These are phyloP conservation scores for Capitulum mitella DNA, from an alignment of 2,888 invertebrate genomes.

Conservation along the genomic window DNA sequence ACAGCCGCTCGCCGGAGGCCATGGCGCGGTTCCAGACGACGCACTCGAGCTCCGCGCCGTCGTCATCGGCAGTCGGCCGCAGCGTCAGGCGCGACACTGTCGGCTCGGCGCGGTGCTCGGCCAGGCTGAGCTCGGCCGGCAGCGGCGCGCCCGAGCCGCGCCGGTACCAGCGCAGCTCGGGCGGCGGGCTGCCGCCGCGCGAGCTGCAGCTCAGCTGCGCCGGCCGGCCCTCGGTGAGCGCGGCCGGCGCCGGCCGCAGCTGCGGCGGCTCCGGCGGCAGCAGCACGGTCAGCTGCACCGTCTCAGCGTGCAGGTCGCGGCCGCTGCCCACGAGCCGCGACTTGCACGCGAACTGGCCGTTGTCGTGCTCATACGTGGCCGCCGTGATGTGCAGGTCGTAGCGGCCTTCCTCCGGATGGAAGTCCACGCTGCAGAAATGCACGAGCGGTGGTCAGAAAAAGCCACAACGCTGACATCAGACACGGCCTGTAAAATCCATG, in stretches of 20 bases:
- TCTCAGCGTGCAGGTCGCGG: slow-evolving; percentile 72
- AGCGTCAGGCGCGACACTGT: slow-evolving; percentile 67
- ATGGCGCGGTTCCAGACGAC: slow-evolving; percentile 85
- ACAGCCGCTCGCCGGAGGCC: slow-evolving; percentile 68
- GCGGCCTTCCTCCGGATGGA: slow-evolving; percentile 67
- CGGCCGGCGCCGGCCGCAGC: slow-evolving; percentile 65
- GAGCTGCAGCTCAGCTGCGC: slow-evolving; percentile 54
- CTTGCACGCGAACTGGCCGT: slow-evolving; percentile 79
- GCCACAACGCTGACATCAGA: too few relatives aligned
- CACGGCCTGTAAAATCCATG: too few relatives aligned
- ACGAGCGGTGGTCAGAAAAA: too few relatives aligned
- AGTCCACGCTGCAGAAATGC: slow-evolving; percentile 66
- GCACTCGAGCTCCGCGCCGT: slow-evolving; percentile 73
- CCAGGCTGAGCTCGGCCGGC: slow-evolving; percentile 43
- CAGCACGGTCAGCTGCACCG: slow-evolving; percentile 73
- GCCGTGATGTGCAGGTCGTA: slow-evolving; percentile 84
- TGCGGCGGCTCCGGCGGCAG: slow-evolving; percentile 73
- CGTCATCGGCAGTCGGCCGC: slow-evolving; percentile 73
- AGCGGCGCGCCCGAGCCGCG: slow-evolving; percentile 30
- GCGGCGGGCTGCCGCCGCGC: slow-evolving; percentile 82
- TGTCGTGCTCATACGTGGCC: slow-evolving; percentile 82
- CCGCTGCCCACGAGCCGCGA: slow-evolving; percentile 70
- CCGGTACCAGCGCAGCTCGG: slow-evolving; percentile 52
- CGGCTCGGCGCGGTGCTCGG: slow-evolving; percentile 63
- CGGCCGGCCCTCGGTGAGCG: slow-evolving; percentile 61